Conservation (phyloP, 2,113 vertebrate genomes). For the Cyphomyrus plagiostoma region DNA sequence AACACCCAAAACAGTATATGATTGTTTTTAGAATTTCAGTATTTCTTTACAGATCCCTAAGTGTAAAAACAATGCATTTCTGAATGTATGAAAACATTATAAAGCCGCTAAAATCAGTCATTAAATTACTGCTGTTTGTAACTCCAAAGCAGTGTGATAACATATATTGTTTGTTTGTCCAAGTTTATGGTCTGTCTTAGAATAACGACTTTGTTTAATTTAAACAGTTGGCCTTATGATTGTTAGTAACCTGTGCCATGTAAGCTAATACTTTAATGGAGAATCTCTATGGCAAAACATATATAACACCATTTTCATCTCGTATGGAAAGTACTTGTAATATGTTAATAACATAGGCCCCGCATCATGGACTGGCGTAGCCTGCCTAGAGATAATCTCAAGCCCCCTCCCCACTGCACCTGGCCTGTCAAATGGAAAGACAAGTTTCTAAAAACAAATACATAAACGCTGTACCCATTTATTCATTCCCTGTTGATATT, state of each 20-base stretch:
- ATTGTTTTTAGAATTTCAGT: background rate
- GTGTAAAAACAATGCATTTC: background rate
- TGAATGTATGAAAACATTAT: background rate
- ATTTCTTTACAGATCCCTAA: background rate
- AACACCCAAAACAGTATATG: background rate
- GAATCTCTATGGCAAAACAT: background rate
- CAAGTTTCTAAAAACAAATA: background rate
- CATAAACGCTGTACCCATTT: background rate
- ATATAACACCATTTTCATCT: background rate
- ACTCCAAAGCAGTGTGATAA: background rate
- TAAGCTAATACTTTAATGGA: background rate
- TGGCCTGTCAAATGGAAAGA: background rate
- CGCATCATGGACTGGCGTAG: background rate
- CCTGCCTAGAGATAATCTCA: no score
- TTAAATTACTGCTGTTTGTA: background rate
- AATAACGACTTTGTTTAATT: background rate
- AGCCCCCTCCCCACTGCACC: no score
- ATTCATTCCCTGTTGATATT: no score
- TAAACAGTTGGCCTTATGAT: background rate
- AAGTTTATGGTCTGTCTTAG: background rate
- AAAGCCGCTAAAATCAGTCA: background rate
- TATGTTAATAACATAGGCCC: background rate
- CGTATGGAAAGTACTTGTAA: background rate
- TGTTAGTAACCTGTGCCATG: background rate
- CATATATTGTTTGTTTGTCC: background rate